These are phyloP conservation scores for Acanthurus leucopareius DNA, from an alignment of 2,797 vertebrate species.

Conservation along the genomic window DNA sequence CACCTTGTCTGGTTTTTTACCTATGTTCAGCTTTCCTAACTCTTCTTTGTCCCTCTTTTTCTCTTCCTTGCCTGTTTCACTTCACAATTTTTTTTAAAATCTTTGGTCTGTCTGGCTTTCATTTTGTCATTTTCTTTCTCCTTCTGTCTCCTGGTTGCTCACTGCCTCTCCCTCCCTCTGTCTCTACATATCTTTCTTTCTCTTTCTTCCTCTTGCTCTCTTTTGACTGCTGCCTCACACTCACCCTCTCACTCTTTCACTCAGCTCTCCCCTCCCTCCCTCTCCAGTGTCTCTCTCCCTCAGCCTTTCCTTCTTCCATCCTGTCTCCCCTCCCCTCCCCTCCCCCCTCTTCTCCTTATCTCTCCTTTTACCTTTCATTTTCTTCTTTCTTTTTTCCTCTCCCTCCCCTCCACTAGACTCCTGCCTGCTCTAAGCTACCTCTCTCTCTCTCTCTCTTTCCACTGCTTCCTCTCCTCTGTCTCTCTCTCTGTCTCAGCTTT, in stretches of 20 bases:
- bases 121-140: constrained; percentile 75
- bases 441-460: constrained; percentile 25
- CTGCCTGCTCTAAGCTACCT: constrained; percentile 53
- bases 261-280: constrained; percentile 34
- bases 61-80: constrained; percentile 27
- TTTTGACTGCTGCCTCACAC: constrained; percentile 67
- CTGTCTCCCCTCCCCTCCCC: constrained; percentile 25
- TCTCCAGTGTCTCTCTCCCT: constrained; percentile 10
- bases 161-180: constrained; percentile 45
- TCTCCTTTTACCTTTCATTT: constrained; percentile 62
- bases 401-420: constrained; percentile 49
- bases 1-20: not conserved
- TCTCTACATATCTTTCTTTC: constrained; percentile 59
- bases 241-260: constrained; percentile 73
- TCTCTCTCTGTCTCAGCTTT: constrained; percentile 23
- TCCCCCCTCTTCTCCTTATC: constrained; percentile 38
- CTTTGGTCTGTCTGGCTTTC: constrained; percentile 73
- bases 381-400: constrained; percentile 27
- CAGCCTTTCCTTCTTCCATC: constrained; percentile 26
- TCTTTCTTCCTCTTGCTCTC: constrained; percentile 66
- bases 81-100: constrained; percentile 19
- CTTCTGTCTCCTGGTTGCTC: constrained; percentile 63
- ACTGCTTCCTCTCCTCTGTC: constrained; percentile 19
- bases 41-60: not conserved
- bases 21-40: constrained; percentile 1